Base-by-base conservation (phyloP, 2,888 invertebrate species). In the Clivina fossor region DNA sequence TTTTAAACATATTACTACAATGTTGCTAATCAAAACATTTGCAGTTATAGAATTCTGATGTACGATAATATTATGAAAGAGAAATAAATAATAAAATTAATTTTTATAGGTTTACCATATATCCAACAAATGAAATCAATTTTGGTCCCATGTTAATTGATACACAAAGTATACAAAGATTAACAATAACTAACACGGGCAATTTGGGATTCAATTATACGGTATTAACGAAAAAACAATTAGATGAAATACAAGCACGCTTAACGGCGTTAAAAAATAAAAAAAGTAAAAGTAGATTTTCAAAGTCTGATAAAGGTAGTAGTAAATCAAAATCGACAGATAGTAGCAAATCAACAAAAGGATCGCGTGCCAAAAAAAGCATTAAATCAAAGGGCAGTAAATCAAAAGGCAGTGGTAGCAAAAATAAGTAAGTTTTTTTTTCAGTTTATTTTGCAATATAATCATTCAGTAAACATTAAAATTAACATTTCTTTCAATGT, bases 101-200 rank as follows among this genome's bases (percentile, higher is more conserved):
- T 8, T 33, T 11, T 54, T 62, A 28, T 62, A 84, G 83, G 44
- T 83, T 80, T 64, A 78, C 78, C 2, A 60, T 84, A 11, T 78
- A 79, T 61, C 84, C 85, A 1, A 67, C 76, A 57, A 77, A 78
- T 0, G 78, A 79, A 62, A 65, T 85, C 24, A 78, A 80, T 66
- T 84, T 84, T 64, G 80, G 83, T 38, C 74, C 81, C 5, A 75
- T 82, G 63, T 69, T 79, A 9, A 72, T 83, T 4, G 78, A 76
- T 5, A 76, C 75, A 4, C 73, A 73, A 18, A 78, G 79, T 54
- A 70, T 68, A n/a, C 75, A 79, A 65, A 77, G 77, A 16, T 74
- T 85, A 0, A 76, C 77, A 50, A 67, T 85, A 18, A 79, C 77
- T 61, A 85, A 85, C 65, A 79, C 71, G 1, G 84, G 85, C 58